Evolutionary conservation across 2,797 vertebrate species (phyloP).

Genomic region (Labroides dimidiatus): DNA sequence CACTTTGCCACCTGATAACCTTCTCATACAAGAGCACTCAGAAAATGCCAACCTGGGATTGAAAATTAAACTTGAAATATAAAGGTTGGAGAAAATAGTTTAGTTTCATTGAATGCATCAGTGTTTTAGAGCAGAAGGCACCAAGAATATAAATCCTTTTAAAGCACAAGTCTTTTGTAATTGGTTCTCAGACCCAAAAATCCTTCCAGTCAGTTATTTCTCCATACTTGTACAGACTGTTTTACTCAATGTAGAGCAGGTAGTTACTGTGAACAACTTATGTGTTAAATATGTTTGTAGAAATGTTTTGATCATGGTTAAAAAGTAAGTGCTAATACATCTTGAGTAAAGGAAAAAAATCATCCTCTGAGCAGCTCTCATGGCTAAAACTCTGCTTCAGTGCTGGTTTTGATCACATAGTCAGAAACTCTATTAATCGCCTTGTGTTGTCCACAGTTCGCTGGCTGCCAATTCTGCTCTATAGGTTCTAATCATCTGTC

Average conservation of each 20-base stretch:
- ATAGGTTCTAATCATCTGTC: constrained; percentile 58
- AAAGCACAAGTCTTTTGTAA: neutral
- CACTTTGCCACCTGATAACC: too few relatives aligned
- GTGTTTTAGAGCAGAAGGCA: neutral
- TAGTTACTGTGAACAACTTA: constrained; percentile 19
- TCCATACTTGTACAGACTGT: constrained; percentile 16
- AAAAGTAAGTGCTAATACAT: constrained; percentile 54
- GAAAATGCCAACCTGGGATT: neutral
- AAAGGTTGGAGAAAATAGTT: neutral
- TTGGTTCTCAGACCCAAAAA: neutral
- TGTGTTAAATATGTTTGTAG: constrained; percentile 9
- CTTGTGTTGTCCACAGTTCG: constrained; percentile 49
- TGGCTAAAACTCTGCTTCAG: constrained; percentile 39
- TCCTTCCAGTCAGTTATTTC: constrained; percentile 29
- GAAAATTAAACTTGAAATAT: neutral
- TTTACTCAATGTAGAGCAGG: constrained; percentile 24
- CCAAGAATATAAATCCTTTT: constrained; percentile 20
- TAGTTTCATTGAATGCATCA: neutral
- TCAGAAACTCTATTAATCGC: constrained; percentile 54
- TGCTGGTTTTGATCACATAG: constrained; percentile 57
- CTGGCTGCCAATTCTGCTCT: constrained; percentile 46
- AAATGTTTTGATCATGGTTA: constrained; percentile 47
- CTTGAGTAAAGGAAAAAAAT: constrained; percentile 41
- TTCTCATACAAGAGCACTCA: too few relatives aligned
- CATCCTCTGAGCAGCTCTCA: constrained; percentile 21